These are phyloP conservation scores for Eristalis tenax DNA, from an alignment of 2,888 invertebrate genomes.

Conservation along the genomic window DNA sequence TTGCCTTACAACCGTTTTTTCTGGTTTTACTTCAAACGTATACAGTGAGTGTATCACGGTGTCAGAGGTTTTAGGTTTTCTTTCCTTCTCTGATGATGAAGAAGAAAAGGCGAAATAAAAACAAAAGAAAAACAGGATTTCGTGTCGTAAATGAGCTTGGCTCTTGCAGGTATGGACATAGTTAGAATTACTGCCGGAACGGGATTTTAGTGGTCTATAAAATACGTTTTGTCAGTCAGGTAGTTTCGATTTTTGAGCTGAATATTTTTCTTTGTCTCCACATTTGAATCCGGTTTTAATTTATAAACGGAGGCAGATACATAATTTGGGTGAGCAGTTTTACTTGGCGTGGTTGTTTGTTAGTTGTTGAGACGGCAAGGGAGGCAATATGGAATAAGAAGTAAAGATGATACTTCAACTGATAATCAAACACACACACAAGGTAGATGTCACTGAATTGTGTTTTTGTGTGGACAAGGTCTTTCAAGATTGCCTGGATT, in stretches of 20 bases:
- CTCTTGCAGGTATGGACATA: neutral
- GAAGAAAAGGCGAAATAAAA: neutral
- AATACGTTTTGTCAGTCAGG: neutral
- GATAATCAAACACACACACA: too few relatives aligned
- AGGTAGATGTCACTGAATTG: too few relatives aligned
- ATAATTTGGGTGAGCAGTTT: neutral
- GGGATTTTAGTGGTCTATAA: neutral
- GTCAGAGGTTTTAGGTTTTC: neutral
- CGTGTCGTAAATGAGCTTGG: neutral
- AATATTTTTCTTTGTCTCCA: neutral
- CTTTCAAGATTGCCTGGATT: too few relatives aligned
- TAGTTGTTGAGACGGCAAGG: too few relatives aligned
- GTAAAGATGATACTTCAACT: too few relatives aligned
- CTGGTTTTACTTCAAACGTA: neutral
- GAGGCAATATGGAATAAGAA: too few relatives aligned
- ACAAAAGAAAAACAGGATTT: neutral
- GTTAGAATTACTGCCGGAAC: neutral
- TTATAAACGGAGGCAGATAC: neutral
- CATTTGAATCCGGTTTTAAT: neutral
- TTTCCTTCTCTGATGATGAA: neutral
- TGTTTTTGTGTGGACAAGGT: too few relatives aligned
- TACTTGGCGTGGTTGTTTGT: too few relatives aligned
- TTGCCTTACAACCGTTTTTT: neutral
- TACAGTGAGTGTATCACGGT: neutral
- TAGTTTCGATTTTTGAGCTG: neutral